Evolutionary conservation across 2,113 vertebrate species (phyloP).

Genomic region (Mormyrus lacerda): DNA sequence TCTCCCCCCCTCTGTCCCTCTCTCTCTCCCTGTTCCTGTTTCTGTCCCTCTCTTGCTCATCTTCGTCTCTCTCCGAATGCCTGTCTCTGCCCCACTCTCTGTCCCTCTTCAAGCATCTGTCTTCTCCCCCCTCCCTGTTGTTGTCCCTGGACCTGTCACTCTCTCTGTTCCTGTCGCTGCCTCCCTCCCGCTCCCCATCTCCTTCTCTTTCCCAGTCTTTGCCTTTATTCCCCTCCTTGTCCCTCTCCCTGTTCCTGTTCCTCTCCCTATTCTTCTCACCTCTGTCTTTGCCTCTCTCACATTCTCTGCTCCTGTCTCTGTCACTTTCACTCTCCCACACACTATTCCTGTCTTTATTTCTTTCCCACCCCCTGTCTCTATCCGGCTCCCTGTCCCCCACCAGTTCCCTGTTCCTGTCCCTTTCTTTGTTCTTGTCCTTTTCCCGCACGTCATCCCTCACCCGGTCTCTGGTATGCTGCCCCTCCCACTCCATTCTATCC

Average conservation of each 20-base stretch:
- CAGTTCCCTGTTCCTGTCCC: conserved; percentile 10
- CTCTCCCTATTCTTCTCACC: not conserved
- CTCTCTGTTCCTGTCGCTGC: not conserved
- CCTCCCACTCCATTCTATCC: conserved; percentile 9
- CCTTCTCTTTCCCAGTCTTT: conserved; percentile 22
- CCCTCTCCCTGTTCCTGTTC: not conserved
- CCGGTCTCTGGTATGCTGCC: conserved; percentile 34
- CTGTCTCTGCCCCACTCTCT: not conserved
- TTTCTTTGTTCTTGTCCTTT: not conserved
- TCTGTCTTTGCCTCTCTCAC: not conserved
- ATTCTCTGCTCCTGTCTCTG: not conserved
- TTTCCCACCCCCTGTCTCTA: conserved; percentile 32
- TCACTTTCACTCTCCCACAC: not conserved
- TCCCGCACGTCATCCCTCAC: not conserved
- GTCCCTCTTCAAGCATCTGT: conserved; percentile 28
- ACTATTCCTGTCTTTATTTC: not conserved
- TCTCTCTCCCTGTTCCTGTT: not conserved
- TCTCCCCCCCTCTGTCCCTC: not conserved
- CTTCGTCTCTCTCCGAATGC: conserved; percentile 28
- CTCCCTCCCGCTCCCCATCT: conserved; percentile 1
- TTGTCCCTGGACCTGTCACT: not conserved
- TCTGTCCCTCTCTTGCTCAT: not conserved
- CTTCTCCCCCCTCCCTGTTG: conserved; percentile 31
- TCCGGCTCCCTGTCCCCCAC: conserved; percentile 32
- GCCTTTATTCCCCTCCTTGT: not conserved